Evolutionary conservation across 1,140 invertebrate genomes (phyloP), one percentile per base, ranked within the genome.

Genomic region (Conus betulinus): DNA sequence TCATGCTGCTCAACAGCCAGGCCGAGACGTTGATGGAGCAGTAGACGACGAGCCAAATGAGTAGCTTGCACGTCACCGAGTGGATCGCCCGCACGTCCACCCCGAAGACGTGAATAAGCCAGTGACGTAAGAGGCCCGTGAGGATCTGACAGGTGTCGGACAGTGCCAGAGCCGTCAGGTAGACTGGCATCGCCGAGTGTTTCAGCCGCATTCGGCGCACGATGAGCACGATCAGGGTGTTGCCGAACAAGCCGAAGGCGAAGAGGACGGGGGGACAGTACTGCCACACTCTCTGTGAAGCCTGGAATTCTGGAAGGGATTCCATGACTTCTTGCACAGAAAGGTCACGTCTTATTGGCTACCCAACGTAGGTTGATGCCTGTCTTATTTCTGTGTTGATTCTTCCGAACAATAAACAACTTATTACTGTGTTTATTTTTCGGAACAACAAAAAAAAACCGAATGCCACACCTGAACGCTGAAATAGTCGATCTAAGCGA

Each of bases 1-100:
- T 93, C 71, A 93, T 90, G 13, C 89, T 85, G 11, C 90, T 91
- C 6, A 93, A 83, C 3, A 91, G 82, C 92, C 92, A 93, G 4
- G 91, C 85, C 1, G 92, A 93, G 15, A 86, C 71, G 57, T 91
- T 84, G 10, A 89, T 51, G 0, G 74, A 39, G 15, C 87, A 67
- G 86, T 93, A 93, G 13, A 91, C 82, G 5, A n/a, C n/a, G 5
- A 90, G 53, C 88, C 89, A 93, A 1, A 84, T 88, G 27, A 91
- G 90, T 3, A 91, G 8, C 84, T 91, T 91, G 88, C 93, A 93
- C n/a, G 90, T 63, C 5, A 76, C 10, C 15, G n/a, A 57, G n/a
- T 88, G 55, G 23, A 89, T 55, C 2, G 88, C 10, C 53, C 92
- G 84, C 0, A 93, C 55, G 39, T 93, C 92, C 6, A 90, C 8